phyloP scores from a whole-genome alignment of 1,140 invertebrate genomes.

The Subanguina moxae region DNA sequence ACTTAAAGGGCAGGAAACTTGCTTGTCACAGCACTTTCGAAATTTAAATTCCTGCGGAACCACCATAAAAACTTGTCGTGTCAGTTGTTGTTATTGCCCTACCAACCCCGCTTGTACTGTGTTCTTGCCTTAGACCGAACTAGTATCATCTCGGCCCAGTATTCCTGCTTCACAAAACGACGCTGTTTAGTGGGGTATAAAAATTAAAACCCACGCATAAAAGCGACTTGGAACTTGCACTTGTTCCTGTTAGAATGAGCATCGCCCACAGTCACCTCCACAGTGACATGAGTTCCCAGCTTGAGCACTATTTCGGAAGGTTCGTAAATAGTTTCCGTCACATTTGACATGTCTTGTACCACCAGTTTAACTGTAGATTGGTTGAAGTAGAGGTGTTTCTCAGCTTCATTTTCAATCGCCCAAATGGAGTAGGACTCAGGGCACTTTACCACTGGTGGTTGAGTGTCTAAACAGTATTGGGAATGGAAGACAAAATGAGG shows the following conservation, averaged over 20 bases:
- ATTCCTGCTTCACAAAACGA: neutral
- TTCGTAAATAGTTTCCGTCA: constrained; percentile 70
- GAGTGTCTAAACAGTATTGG: constrained; percentile 69
- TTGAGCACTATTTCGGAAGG: constrained; percentile 80
- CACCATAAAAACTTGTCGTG: no score
- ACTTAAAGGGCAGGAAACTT: no score
- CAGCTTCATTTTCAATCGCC: constrained; percentile 80
- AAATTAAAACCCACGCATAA: constrained; percentile 49
- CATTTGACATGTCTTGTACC: constrained; percentile 80
- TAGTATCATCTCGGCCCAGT: no score
- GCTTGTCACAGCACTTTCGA: no score
- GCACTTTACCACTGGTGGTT: constrained; percentile 84
- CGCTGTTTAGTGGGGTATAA: constrained; percentile 2
- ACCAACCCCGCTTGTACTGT: no score
- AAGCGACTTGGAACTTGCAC: constrained; percentile 82
- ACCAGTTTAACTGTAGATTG: constrained; percentile 79
- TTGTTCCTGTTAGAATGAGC: constrained; percentile 80
- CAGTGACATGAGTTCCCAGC: constrained; percentile 86
- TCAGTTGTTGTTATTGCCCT: no score
- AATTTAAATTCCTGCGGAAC: no score
- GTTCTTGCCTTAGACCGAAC: no score
- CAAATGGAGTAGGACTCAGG: constrained; percentile 92
- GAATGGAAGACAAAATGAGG: constrained; percentile 5
- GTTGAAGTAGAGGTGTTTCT: constrained; percentile 85
- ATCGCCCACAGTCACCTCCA: constrained; percentile 83